Evolutionary conservation across 2,888 invertebrate species (phyloP), one percentile per base, ranked within the genome.

Genomic region (Cyrtodaria siliqua): DNA sequence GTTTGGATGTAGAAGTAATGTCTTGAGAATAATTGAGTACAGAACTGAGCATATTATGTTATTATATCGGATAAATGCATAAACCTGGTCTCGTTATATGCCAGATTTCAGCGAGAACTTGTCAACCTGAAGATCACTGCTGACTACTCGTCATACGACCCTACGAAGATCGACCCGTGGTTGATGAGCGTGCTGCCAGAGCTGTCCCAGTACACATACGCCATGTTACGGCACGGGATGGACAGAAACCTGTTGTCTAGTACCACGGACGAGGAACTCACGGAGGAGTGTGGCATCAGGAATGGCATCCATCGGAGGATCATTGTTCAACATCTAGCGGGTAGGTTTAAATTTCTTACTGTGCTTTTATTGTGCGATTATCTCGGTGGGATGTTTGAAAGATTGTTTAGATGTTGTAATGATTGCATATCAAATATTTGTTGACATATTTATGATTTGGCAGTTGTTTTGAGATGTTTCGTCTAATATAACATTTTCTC

Each of bases 161-260:
- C 96, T 6, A 96, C 97, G n/a, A 97, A 97, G 92, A 95, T 99
- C 24, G 88, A 91, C 63, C 87, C 88, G 9, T 93, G 92, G 91
- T 79, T 99, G 49, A 96, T 96, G 90, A 95, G 95, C 50, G 95
- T 99, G 72, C 97, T 97, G 1, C 95, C 96, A 2, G 98, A 98
- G 92, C 97, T 98, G 92, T 96, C 97, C 62, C 98, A 97, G 85
- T 99, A 99, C 93, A 98, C 99, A 0, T 99, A 99, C 93, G 96
- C 96, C 61, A 97, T 99, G 97, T 94, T 99, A 61, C 97, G 98
- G 91, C 97, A 97, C 27, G 99, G 99, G 18, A 97, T 99, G 40
- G 98, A 99, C 93, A 96, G 96, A 91, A 96, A 96, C 84, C 96
- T 97, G 12, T 95, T 99, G 74, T 95, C 96, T 78, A 92, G 91